Evolutionary conservation across 2,797 vertebrate genomes (phyloP).

Genomic region (Huso huso): DNA sequence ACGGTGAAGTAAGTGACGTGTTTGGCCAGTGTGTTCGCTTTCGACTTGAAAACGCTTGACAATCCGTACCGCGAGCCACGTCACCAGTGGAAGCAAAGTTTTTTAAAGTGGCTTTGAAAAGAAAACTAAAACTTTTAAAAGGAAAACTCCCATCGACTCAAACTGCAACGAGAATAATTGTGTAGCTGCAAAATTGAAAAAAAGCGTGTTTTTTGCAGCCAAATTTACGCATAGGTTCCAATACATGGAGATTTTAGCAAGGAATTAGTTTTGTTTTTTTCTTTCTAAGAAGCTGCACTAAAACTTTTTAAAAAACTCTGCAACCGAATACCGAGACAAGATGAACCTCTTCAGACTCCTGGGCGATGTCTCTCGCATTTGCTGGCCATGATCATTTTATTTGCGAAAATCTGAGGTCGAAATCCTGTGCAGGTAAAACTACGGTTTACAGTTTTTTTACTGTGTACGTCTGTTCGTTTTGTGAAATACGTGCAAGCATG

Average conservation of each 20-base stretch:
- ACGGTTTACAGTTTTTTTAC: too few relatives aligned
- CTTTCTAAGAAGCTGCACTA: too few relatives aligned
- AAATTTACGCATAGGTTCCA: too few relatives aligned
- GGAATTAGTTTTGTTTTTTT: too few relatives aligned
- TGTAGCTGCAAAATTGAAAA: neutral
- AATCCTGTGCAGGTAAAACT: conserved; percentile 76
- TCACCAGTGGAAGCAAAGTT: conserved; percentile 40
- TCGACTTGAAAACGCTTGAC: too few relatives aligned
- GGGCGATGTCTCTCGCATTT: conserved; percentile 89
- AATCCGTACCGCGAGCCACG: conserved; percentile 55
- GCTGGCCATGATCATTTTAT: conserved; percentile 82
- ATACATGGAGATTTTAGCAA: too few relatives aligned
- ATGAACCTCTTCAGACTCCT: conserved; percentile 92
- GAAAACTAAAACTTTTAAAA: neutral
- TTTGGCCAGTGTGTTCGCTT: too few relatives aligned
- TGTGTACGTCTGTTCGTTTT: too few relatives aligned
- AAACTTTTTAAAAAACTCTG: too few relatives aligned
- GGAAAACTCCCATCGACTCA: neutral
- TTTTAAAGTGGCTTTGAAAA: neutral
- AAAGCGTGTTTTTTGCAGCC: too few relatives aligned
- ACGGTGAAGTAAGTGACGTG: conserved; percentile 12
- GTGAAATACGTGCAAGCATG: too few relatives aligned
- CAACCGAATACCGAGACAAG: conserved; percentile 9
- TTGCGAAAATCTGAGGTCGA: conserved; percentile 85
- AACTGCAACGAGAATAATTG: neutral